These are phyloP conservation scores for Epinephelus coioides DNA, from an alignment of 2,797 vertebrate species.

Conservation along the genomic window DNA sequence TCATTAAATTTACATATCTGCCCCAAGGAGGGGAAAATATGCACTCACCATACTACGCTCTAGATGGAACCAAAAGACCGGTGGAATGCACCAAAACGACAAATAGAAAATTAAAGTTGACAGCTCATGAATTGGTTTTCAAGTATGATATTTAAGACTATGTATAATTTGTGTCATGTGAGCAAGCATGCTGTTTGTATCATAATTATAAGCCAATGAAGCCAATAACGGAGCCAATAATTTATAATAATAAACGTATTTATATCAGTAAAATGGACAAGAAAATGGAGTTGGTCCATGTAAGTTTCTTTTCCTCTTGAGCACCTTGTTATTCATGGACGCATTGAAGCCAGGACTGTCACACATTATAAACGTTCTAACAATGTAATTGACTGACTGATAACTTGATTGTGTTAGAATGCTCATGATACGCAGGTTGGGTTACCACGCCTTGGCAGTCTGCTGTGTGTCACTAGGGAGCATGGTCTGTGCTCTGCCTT, in stretches of 20 bases:
- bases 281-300: too few relatives aligned
- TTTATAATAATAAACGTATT: neutral
- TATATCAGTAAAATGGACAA: too few relatives aligned
- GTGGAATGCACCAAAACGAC: conserved; percentile 21
- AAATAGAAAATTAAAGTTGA: neutral
- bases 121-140: neutral
- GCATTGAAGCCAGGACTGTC: conserved; percentile 8
- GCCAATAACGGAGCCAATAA: neutral
- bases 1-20: conserved; percentile 91
- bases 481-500: conserved; percentile 25
- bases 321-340: neutral
- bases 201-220: neutral
- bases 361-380: conserved; percentile 33
- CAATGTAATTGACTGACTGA: conserved; percentile 35
- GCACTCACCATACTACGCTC: conserved; percentile 46
- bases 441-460: conserved; percentile 48
- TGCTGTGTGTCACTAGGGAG: conserved; percentile 34
- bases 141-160: neutral
- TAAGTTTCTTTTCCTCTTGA: neutral
- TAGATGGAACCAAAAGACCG: conserved; percentile 17
- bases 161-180: neutral
- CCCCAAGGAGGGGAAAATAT: conserved; percentile 73
- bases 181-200: neutral
- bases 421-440: conserved; percentile 44
- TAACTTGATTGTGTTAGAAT: conserved; percentile 47